A percentile compares a stretch with the other conserved stretches of the same genome.
Evolutionary conservation across 2,888 invertebrate genomes (phyloP).

Genomic region (Myopa testacea): DNA sequence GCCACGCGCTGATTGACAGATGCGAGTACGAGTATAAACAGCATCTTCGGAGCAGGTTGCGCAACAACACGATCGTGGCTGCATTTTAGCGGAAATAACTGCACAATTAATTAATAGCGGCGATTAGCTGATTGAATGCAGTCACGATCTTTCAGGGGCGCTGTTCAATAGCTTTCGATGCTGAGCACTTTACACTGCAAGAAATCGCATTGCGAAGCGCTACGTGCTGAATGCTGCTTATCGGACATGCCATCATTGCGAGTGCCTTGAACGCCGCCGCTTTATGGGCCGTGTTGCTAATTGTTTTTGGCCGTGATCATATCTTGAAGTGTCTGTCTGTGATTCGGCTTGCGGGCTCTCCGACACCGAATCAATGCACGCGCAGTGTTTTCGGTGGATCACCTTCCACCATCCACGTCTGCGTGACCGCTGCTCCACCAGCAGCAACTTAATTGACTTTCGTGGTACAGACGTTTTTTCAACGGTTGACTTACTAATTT

Average conservation of each 20-base stretch:
- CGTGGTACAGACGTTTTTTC: neutral
- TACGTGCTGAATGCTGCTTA: neutral
- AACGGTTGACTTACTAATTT: neutral
- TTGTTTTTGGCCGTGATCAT: neutral
- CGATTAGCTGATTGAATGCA: conserved; percentile 2
- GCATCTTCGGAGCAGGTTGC: neutral
- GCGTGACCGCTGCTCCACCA: neutral
- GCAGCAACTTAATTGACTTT: conserved; percentile 1
- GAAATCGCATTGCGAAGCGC: too few relatives aligned
- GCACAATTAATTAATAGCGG: conserved; percentile 14
- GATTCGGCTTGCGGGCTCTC: neutral
- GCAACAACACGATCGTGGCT: neutral
- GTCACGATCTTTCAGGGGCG: conserved; percentile 2
- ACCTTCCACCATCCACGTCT: too few relatives aligned
- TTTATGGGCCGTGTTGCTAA: neutral
- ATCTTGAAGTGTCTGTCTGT: neutral
- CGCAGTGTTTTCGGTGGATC: too few relatives aligned
- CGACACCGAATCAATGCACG: neutral
- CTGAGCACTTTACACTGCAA: too few relatives aligned
- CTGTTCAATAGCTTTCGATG: too few relatives aligned
- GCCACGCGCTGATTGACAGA: neutral
- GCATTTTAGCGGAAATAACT: conserved; percentile 27
- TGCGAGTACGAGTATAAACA: neutral
- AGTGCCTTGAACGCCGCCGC: too few relatives aligned
- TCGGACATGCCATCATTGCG: neutral